These are phyloP conservation scores for Prolemur simus DNA, from an alignment of 2,113 vertebrate genomes.

Conservation along the genomic window DNA sequence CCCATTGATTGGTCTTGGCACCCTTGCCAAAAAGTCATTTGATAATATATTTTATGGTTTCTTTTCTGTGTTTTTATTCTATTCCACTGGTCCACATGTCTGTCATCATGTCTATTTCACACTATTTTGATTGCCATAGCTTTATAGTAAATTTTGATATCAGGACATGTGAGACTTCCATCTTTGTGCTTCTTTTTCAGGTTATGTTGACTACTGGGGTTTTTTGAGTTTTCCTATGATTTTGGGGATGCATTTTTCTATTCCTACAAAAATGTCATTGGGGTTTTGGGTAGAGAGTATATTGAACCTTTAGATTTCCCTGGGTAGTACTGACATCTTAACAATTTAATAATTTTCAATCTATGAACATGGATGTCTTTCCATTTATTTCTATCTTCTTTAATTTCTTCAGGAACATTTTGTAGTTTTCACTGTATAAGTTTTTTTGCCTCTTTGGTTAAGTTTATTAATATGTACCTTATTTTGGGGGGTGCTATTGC, in stretches of 20 bases:
- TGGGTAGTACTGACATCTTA: not conserved
- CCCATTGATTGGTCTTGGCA: not conserved
- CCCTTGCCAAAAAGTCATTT: not conserved
- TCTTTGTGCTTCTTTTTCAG: not conserved
- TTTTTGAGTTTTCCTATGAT: not conserved
- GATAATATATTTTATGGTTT: not conserved
- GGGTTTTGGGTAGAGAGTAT: not conserved
- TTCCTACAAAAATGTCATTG: not conserved
- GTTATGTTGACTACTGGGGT: not conserved
- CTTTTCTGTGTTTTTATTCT: not conserved
- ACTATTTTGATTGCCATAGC: not conserved
- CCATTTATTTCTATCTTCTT: not conserved
- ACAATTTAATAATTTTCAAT: not conserved
- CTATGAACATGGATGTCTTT: not conserved
- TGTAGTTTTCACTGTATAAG: not conserved
- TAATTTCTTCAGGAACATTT: not conserved
- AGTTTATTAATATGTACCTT: constrained; percentile 1
- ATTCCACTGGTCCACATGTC: not conserved
- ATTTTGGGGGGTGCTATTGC: not conserved
- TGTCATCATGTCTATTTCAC: not conserved
- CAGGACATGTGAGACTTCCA: not conserved
- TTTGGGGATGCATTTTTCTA: not conserved
- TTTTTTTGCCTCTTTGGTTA: not conserved
- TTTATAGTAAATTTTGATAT: not conserved
- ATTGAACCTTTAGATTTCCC: not conserved